Percentiles rank a stretch among this genome's conserved stretches.
Conservation (phyloP, 2,113 vertebrate genomes). For the Urocitellus parryii region DNA sequence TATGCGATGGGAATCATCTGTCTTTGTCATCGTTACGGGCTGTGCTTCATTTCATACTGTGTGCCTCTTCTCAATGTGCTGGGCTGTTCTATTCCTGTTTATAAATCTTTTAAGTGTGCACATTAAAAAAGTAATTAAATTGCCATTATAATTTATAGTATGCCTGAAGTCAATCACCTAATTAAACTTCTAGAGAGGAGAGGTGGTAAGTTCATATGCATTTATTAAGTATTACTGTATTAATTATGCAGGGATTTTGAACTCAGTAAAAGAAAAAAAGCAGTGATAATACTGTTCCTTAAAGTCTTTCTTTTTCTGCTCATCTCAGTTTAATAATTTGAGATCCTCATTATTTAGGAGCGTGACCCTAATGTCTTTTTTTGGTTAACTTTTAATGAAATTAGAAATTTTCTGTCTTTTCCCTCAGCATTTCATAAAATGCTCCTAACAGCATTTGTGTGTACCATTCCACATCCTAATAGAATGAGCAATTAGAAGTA, state of each 20-base stretch:
- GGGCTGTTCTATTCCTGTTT: slow-evolving; percentile 85
- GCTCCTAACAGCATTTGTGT: slow-evolving; percentile 67
- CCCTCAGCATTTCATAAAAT: slow-evolving; percentile 74
- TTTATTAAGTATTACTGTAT: slow-evolving; percentile 88
- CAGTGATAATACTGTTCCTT: slow-evolving; percentile 74
- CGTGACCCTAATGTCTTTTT: slow-evolving; percentile 77
- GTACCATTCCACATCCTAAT: slow-evolving; percentile 21
- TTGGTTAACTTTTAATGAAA: slow-evolving; percentile 84
- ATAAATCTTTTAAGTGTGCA: slow-evolving; percentile 90
- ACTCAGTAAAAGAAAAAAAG: slow-evolving; percentile 82
- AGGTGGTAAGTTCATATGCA: slow-evolving; percentile 86
- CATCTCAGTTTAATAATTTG: slow-evolving; percentile 76
- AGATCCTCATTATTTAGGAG: slow-evolving; percentile 61
- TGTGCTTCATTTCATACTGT: slow-evolving; percentile 44
- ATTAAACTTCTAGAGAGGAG: slow-evolving; percentile 88
- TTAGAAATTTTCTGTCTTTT: slow-evolving; percentile 72
- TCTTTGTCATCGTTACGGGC: not conserved
- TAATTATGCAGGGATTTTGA: slow-evolving; percentile 89
- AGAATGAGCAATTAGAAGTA: slow-evolving; percentile 70
- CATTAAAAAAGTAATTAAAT: slow-evolving; percentile 91
- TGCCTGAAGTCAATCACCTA: slow-evolving; percentile 89
- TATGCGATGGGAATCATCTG: not conserved
- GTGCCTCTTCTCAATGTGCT: slow-evolving; percentile 68
- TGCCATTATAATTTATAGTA: slow-evolving; percentile 89
- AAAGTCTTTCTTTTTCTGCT: slow-evolving; percentile 77